Conservation (phyloP, 2,113 vertebrate species). For the Ammodytes marinus region DNA sequence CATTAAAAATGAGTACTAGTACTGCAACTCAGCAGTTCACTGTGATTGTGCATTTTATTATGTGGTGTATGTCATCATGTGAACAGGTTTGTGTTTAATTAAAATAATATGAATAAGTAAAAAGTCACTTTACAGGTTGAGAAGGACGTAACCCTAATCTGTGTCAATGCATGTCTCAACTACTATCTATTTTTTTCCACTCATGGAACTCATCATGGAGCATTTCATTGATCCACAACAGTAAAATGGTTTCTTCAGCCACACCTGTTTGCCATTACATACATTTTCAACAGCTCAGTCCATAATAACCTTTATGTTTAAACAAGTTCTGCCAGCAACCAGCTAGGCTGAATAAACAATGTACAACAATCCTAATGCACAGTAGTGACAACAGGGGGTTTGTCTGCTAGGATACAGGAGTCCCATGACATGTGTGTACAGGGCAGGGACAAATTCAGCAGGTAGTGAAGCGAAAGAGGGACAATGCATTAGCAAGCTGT, state of each 20-base stretch:
- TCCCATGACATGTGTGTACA: neutral
- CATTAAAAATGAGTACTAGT: neutral
- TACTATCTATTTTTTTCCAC: neutral
- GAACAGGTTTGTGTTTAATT: neutral
- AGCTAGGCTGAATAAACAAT: slow-evolving; percentile 59
- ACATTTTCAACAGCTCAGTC: slow-evolving; percentile 32
- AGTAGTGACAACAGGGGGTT: neutral
- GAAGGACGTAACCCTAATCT: neutral
- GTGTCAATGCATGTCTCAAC: slow-evolving; percentile 5
- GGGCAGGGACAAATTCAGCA: slow-evolving; percentile 13
- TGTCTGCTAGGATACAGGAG: neutral
- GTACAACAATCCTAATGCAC: neutral
- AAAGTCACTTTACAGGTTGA: neutral
- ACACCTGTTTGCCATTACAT: slow-evolving; percentile 40
- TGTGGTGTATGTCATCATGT: neutral
- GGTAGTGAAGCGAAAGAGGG: neutral
- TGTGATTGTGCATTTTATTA: neutral
- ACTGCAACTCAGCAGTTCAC: neutral
- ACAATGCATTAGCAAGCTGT: neutral
- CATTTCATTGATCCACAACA: slow-evolving; percentile 24
- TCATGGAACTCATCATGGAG: neutral
- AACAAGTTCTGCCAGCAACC: slow-evolving; percentile 18
- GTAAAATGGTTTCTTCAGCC: slow-evolving; percentile 30
- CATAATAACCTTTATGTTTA: slow-evolving; percentile 33
- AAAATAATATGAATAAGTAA: neutral